Evolutionary conservation across 2,797 vertebrate genomes (phyloP).

Genomic region (Notoglanidium macrostoma): DNA sequence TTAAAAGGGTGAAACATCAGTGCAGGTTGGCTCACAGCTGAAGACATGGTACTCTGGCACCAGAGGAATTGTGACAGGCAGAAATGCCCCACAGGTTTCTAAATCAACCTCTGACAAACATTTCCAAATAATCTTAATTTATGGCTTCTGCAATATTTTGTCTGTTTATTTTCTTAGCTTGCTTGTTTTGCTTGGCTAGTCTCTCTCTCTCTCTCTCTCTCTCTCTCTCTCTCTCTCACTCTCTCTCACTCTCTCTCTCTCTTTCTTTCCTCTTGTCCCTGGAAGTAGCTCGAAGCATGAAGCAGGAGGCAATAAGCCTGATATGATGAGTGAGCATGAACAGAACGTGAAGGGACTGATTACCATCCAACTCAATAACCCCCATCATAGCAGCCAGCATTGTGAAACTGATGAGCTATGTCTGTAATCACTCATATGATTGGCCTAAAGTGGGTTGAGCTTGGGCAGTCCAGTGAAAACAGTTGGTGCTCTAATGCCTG

Average conservation of each 20-base stretch:
- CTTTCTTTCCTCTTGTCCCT: constrained; percentile 47
- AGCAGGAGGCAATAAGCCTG: constrained; percentile 62
- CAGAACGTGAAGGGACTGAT: constrained; percentile 71
- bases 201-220: constrained; percentile 7
- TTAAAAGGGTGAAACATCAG: too few species aligned
- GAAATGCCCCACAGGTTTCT: too few species aligned
- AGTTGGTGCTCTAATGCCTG: constrained; percentile 55
- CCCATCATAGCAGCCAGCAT: constrained; percentile 68
- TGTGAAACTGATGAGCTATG: constrained; percentile 75
- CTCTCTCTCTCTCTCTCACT: neutral
- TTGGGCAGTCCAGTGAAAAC: constrained; percentile 56
- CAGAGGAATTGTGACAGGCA: too few species aligned
- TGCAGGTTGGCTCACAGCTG: too few species aligned
- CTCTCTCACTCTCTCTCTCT: neutral
- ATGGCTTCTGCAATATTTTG: neutral
- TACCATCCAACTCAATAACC: constrained; percentile 71
- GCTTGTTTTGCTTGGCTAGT: constrained; percentile 21
- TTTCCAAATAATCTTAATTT: constrained; percentile 4
- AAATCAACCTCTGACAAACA: neutral
- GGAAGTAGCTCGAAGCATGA: constrained; percentile 54
- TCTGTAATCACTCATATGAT: constrained; percentile 70
- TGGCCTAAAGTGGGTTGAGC: constrained; percentile 58
- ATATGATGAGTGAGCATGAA: constrained; percentile 67
- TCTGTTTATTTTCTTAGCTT: constrained; percentile 6
- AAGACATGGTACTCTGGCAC: too few species aligned